A percentile compares a stretch with the other conserved stretches of the same genome.
Conservation (phyloP, 2,113 vertebrate species). For the Aleadryas rufinucha region DNA sequence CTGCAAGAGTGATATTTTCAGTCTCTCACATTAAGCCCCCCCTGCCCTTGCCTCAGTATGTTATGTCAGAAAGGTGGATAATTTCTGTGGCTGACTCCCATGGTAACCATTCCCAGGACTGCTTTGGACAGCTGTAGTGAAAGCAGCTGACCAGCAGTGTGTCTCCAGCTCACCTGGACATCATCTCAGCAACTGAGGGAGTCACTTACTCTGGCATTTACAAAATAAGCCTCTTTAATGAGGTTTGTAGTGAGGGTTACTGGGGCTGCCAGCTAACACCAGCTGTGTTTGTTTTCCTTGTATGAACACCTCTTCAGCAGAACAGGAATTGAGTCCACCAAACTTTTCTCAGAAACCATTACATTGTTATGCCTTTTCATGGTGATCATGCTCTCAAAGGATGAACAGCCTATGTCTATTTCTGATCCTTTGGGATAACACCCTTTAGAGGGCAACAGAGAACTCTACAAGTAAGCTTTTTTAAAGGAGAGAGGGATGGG, state of each 20-base stretch:
- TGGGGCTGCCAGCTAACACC: neutral
- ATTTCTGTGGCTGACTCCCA: neutral
- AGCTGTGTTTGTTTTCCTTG: neutral
- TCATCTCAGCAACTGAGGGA: neutral
- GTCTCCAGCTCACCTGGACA: neutral
- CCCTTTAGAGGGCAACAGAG: neutral
- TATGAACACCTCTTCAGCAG: neutral
- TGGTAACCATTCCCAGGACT: neutral
- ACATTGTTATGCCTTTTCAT: fast-evolving
- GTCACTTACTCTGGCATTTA: neutral
- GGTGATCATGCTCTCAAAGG: neutral
- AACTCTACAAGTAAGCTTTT: neutral
- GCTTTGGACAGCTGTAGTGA: neutral
- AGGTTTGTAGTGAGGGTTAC: neutral
- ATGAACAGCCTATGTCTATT: neutral
- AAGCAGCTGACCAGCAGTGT: neutral
- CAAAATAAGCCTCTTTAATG: neutral
- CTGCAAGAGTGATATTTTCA: neutral
- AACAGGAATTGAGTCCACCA: neutral
- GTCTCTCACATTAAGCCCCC: neutral
- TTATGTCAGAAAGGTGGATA: neutral
- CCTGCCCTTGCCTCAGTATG: neutral
- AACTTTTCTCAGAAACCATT: neutral
- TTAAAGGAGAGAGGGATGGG: neutral
- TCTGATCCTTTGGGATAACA: neutral